Evolutionary conservation across 1,140 invertebrate genomes (phyloP).

Genomic region (Belonocnema kinseyi): DNA sequence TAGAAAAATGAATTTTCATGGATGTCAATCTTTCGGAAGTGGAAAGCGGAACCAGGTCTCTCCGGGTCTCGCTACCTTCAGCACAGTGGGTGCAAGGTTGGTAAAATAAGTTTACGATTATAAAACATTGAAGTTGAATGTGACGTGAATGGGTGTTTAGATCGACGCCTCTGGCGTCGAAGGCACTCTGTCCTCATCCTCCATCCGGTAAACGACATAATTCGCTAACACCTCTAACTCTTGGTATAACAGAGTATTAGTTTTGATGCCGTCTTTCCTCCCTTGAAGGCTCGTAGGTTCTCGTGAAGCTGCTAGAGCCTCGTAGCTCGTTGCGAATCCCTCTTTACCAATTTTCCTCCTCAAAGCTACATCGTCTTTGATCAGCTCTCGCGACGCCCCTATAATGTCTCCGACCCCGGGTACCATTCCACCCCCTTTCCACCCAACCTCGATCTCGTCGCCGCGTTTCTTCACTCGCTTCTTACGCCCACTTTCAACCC

Average conservation of each 20-base stretch:
- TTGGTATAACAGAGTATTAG: slow-evolving; percentile 72
- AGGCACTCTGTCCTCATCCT: slow-evolving; percentile 37
- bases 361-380: slow-evolving; percentile 74
- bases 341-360: slow-evolving; percentile 75
- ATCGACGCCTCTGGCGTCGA: slow-evolving; percentile 20
- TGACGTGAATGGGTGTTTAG: not conserved
- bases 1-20: too few relatives aligned
- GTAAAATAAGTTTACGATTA: too few relatives aligned
- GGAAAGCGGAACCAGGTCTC: too few relatives aligned
- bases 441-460: slow-evolving; percentile 35
- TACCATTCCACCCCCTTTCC: slow-evolving; percentile 35
- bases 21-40: too few relatives aligned
- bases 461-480: slow-evolving; percentile 49
- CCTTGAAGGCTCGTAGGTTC: slow-evolving; percentile 45
- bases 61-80: too few relatives aligned
- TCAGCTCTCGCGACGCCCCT: slow-evolving; percentile 70
- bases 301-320: slow-evolving; percentile 37
- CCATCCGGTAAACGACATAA: slow-evolving; percentile 67
- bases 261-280: slow-evolving; percentile 67
- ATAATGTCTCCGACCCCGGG: slow-evolving; percentile 59
- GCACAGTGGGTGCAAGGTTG: too few relatives aligned
- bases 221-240: slow-evolving; percentile 72
- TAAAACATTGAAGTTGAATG: too few relatives aligned
- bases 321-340: slow-evolving; percentile 65
- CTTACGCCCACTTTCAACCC: slow-evolving; percentile 45